phyloP scores from a whole-genome alignment of 2,888 invertebrate genomes.

The Magallana nippona region DNA sequence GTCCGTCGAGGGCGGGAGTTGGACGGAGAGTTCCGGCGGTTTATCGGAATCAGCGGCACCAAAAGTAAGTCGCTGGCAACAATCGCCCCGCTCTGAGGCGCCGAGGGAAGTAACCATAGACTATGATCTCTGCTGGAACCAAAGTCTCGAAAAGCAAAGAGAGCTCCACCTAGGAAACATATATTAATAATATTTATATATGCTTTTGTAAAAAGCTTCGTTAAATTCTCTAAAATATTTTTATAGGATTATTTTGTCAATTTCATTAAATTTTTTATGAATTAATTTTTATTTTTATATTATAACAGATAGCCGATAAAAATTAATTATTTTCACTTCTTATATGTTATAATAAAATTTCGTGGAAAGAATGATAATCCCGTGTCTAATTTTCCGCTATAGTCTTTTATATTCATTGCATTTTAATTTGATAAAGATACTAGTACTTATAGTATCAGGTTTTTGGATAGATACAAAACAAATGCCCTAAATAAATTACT shows the following conservation, averaged over 20 bases:
- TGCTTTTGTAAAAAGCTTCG: no score
- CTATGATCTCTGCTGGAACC: background rate
- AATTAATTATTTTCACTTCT: no score
- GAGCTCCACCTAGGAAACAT: background rate
- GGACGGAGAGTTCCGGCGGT: background rate
- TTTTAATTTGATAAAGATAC: no score
- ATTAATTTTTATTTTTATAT: background rate
- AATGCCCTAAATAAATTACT: no score
- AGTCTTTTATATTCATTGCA: no score
- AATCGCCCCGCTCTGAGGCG: background rate
- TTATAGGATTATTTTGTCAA: background rate
- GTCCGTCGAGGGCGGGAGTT: slow-evolving; percentile 4
- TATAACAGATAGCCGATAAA: no score
- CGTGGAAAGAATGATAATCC: no score
- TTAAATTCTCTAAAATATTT: no score
- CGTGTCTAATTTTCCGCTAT: no score
- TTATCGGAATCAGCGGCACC: slow-evolving; percentile 30
- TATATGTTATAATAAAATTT: no score
- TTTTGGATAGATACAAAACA: no score
- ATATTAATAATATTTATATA: background rate
- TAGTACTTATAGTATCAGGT: no score
- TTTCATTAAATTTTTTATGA: background rate
- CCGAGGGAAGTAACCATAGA: slow-evolving; percentile 19
- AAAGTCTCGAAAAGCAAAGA: slow-evolving; percentile 17
- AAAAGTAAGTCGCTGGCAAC: slow-evolving; percentile 23